These are phyloP conservation scores for Calycopis cecrops DNA, from an alignment of 1,140 invertebrate species.

Conservation along the genomic window DNA sequence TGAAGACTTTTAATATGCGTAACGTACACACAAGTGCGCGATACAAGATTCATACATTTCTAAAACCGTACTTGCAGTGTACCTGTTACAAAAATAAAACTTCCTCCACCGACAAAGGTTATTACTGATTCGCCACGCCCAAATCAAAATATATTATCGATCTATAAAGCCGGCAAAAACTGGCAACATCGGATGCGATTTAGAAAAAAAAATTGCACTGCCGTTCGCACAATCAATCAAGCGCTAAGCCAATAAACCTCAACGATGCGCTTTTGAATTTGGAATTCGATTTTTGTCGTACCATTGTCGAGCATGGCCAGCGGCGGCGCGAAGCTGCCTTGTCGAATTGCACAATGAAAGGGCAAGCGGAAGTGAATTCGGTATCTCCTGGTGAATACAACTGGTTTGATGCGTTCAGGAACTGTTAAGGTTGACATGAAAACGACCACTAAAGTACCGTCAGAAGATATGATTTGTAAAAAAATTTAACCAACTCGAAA, in stretches of 20 bases:
- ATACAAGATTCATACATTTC: conserved; percentile 26
- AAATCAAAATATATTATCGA: conserved; percentile 72
- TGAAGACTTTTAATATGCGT: conserved; percentile 37
- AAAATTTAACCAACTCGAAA: no score
- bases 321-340: conserved; percentile 60
- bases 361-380: conserved; percentile 60
- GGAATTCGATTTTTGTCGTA: conserved; percentile 65
- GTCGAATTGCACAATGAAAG: conserved; percentile 62
- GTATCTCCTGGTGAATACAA: conserved; percentile 60
- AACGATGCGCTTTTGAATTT: conserved; percentile 72
- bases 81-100: conserved; percentile 56
- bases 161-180: conserved; percentile 41
- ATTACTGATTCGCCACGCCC: conserved; percentile 63
- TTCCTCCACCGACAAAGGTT: conserved; percentile 62
- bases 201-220: conserved; percentile 52
- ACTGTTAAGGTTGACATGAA: conserved; percentile 51
- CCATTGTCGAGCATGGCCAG: conserved; percentile 59
- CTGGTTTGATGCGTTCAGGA: conserved; percentile 53
- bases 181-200: conserved; percentile 36
- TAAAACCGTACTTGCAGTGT: conserved; percentile 38
- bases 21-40: conserved; percentile 63
- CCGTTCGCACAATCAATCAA: conserved; percentile 72
- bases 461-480: conserved; percentile 25
- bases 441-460: conserved; percentile 32
- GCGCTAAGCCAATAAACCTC: conserved; percentile 75